Conservation (phyloP, 2,797 vertebrate genomes). For the Silurus lanzhouensis region DNA sequence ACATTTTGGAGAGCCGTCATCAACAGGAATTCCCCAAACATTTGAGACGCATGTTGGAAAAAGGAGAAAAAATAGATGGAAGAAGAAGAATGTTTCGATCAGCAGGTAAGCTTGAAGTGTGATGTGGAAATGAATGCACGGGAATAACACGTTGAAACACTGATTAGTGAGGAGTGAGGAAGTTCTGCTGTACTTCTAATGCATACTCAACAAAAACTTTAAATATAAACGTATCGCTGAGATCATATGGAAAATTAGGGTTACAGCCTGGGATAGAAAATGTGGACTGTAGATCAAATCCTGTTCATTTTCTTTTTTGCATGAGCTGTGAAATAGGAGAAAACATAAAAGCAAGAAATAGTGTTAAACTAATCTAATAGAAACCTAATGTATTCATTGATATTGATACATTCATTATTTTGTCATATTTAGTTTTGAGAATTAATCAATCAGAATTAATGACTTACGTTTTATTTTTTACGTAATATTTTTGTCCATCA, state of each 20-base stretch:
- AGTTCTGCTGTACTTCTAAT: not conserved
- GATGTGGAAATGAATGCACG: not conserved
- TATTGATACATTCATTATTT: too few relatives aligned
- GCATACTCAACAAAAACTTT: too few relatives aligned
- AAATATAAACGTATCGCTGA: not conserved
- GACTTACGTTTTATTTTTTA: too few relatives aligned
- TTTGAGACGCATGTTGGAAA: conserved; percentile 51
- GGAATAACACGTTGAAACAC: not conserved
- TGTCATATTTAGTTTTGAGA: too few relatives aligned
- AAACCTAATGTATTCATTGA: too few relatives aligned
- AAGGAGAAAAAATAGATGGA: conserved; percentile 15
- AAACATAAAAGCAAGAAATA: too few relatives aligned
- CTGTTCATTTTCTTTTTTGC: too few relatives aligned
- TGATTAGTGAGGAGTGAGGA: not conserved
- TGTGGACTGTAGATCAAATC: too few relatives aligned
- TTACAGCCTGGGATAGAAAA: not conserved
- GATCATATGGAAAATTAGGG: not conserved
- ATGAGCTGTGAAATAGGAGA: too few relatives aligned
- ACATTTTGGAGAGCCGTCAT: conserved; percentile 76
- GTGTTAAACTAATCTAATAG: too few relatives aligned
- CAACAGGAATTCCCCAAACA: conserved; percentile 78
- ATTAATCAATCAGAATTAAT: too few relatives aligned
- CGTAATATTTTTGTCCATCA: too few relatives aligned
- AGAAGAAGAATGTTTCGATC: conserved; percentile 23
- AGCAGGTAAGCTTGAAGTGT: not conserved